Percentiles rank a stretch among this genome's conserved stretches.
phyloP scores from a whole-genome alignment of 2,113 vertebrate species.

The Phrynosoma blainvillii region DNA sequence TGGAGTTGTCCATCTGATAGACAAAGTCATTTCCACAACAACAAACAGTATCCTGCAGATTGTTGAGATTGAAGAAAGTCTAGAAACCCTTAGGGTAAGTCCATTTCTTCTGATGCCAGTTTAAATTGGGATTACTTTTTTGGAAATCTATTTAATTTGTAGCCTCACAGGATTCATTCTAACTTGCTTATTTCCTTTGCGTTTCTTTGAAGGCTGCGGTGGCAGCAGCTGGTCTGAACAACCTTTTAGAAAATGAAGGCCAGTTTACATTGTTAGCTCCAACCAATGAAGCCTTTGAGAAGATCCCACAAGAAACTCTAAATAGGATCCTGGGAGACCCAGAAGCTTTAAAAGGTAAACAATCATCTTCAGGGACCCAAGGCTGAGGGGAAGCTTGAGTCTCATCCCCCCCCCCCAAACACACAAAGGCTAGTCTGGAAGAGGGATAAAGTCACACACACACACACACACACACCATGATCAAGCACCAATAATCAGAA shows the following conservation, averaged over 20 bases:
- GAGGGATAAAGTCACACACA: too few species aligned
- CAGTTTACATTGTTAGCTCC: slow-evolving; percentile 94
- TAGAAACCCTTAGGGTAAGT: slow-evolving; percentile 91
- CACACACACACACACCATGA: too few species aligned
- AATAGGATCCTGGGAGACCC: slow-evolving; percentile 94
- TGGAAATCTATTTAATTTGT: not conserved
- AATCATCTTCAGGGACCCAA: not conserved
- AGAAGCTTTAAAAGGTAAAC: slow-evolving; percentile 89
- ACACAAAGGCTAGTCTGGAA: too few species aligned
- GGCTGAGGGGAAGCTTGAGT: too few species aligned
- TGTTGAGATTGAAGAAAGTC: slow-evolving; percentile 88
- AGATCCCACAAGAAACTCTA: slow-evolving; percentile 90
- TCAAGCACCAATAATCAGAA: too few species aligned
- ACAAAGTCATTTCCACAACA: slow-evolving; percentile 92
- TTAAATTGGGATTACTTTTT: not conserved
- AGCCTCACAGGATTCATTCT: slow-evolving; percentile 23
- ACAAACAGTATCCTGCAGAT: slow-evolving; percentile 87
- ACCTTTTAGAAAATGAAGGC: slow-evolving; percentile 84
- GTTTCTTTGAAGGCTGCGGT: slow-evolving; percentile 84
- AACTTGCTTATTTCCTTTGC: not conserved
- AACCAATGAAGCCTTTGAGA: slow-evolving; percentile 94
- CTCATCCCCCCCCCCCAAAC: too few species aligned
- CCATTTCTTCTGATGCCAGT: not conserved
- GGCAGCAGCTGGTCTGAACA: slow-evolving; percentile 88
- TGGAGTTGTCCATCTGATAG: slow-evolving; percentile 95